A percentile compares a stretch with the other conserved stretches of the same genome.
These are phyloP conservation scores for Protodeltote pygarga DNA, from an alignment of 2,888 invertebrate genomes.

Conservation along the genomic window DNA sequence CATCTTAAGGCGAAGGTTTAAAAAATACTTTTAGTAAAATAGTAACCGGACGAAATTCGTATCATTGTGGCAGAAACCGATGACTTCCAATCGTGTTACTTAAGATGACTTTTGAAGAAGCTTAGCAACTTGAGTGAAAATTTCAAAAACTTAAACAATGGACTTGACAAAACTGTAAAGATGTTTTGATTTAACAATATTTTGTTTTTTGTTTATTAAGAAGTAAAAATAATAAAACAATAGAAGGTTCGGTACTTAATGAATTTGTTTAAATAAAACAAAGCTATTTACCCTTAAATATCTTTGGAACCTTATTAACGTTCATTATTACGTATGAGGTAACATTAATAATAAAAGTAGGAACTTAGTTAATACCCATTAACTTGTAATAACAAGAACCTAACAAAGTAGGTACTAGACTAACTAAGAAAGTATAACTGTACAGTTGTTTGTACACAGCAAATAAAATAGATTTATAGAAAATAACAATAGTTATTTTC, in stretches of 20 bases:
- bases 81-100: constrained; percentile 59
- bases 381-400: too few relatives aligned
- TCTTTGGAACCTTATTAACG: neutral
- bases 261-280: constrained; percentile 26
- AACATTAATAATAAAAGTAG: neutral
- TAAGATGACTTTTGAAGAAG: constrained; percentile 59
- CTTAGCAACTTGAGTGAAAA: constrained; percentile 52
- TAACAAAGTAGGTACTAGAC: too few relatives aligned
- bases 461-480: too few relatives aligned
- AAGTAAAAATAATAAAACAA: constrained; percentile 58
- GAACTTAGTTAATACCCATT: too few relatives aligned
- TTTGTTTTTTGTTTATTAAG: constrained; percentile 60
- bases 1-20: too few relatives aligned
- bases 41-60: constrained; percentile 33
- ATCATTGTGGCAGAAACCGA: constrained; percentile 35
- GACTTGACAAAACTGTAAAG: constrained; percentile 57
- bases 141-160: constrained; percentile 63
- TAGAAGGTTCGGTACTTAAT: constrained; percentile 17
- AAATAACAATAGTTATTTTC: too few relatives aligned
- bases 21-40: too few relatives aligned
- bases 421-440: too few relatives aligned
- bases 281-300: neutral
- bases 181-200: constrained; percentile 63
- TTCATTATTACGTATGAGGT: neutral
- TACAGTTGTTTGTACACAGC: too few relatives aligned